phyloP scores from a whole-genome alignment of 1,140 invertebrate species.

The Teleopsis dalmanni region DNA sequence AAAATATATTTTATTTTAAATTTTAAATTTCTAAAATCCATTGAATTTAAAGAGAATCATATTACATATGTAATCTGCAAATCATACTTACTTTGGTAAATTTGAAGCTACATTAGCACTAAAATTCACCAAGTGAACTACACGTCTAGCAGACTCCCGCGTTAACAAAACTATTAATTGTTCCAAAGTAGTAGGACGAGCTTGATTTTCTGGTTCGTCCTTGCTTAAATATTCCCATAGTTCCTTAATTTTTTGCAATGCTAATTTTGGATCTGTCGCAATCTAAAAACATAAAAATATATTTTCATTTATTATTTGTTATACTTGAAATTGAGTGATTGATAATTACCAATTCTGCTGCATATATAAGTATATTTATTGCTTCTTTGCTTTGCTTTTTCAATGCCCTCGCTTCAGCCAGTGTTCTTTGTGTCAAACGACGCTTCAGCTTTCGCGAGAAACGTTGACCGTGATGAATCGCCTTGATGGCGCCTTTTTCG shows the following conservation, averaged over 20 bases:
- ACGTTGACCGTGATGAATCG: slow-evolving; percentile 65
- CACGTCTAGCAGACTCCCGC: slow-evolving; percentile 61
- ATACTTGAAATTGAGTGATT: background rate
- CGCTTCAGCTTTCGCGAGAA: slow-evolving; percentile 62
- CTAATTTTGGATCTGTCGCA: slow-evolving; percentile 65
- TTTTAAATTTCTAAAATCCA: too few species aligned
- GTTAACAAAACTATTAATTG: slow-evolving; percentile 65
- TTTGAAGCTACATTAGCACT: slow-evolving; percentile 50
- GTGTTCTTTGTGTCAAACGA: slow-evolving; percentile 62
- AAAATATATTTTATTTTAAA: too few species aligned
- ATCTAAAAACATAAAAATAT: slow-evolving; percentile 47
- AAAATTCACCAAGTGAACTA: slow-evolving; percentile 70
- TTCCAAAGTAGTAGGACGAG: slow-evolving; percentile 64
- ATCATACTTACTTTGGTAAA: slow-evolving; percentile 54
- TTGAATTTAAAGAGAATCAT: too few species aligned
- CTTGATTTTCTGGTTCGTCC: slow-evolving; percentile 75
- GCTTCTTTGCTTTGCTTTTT: slow-evolving; percentile 71
- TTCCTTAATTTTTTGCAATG: slow-evolving; percentile 62
- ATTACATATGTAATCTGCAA: too few species aligned
- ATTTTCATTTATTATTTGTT: background rate
- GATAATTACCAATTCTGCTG: slow-evolving; percentile 63
- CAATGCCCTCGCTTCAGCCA: slow-evolving; percentile 64
- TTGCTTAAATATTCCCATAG: slow-evolving; percentile 62
- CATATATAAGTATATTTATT: slow-evolving; percentile 64
- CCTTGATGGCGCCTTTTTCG: slow-evolving; percentile 48